Percentiles rank a stretch among this genome's conserved stretches.
These are phyloP conservation scores for Junco hyemalis DNA, from an alignment of 2,113 vertebrate genomes.

Conservation along the genomic window DNA sequence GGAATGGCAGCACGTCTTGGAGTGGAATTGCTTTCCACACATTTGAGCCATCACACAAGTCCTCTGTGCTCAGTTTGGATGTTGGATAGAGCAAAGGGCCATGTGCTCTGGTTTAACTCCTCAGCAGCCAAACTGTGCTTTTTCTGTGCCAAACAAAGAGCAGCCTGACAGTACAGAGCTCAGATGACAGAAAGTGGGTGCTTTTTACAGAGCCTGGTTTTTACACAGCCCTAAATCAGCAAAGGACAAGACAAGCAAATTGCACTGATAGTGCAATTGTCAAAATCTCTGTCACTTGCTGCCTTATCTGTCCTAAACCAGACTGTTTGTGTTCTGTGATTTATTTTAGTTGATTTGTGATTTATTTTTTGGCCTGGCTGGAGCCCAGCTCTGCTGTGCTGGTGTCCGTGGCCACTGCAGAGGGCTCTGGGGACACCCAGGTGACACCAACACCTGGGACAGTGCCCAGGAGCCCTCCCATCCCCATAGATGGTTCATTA, in stretches of 20 bases:
- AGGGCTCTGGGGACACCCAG: neutral
- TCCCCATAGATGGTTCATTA: rapidly evolving
- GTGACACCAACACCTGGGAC: neutral
- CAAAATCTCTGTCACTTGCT: neutral
- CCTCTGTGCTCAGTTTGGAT: neutral
- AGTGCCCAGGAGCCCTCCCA: neutral
- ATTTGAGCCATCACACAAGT: neutral
- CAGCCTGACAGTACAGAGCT: neutral
- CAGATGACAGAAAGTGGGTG: neutral
- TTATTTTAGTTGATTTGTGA: neutral
- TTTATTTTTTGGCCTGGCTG: neutral
- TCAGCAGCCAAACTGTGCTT: neutral
- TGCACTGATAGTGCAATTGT: neutral
- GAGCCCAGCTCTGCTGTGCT: neutral
- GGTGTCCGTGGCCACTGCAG: neutral
- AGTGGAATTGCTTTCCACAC: neutral
- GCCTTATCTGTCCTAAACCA: neutral
- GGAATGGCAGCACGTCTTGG: neutral
- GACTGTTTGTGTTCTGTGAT: neutral
- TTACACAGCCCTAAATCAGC: neutral
- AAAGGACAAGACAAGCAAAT: neutral
- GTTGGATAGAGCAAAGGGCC: neutral
- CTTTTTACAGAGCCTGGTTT: neutral
- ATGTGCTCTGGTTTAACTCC: neutral
- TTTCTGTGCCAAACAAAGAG: neutral